phyloP scores from a whole-genome alignment of 2,888 invertebrate genomes.

The Morinoia aosen region DNA sequence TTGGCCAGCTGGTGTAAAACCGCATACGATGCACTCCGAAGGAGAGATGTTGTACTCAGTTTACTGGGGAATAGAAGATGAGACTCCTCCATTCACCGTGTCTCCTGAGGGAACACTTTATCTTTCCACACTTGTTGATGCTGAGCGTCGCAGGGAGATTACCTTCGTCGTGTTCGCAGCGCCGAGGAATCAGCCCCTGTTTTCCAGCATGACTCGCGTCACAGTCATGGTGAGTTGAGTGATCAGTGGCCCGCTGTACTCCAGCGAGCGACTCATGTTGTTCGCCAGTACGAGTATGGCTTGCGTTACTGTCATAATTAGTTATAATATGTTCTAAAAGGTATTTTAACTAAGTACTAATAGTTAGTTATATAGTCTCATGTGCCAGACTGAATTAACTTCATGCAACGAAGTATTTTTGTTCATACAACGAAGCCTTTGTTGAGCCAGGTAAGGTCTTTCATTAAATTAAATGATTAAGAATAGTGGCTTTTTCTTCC shows the following conservation, averaged over 20 bases:
- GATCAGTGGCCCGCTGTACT: neutral
- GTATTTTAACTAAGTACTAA: too few relatives aligned
- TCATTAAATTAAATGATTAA: too few relatives aligned
- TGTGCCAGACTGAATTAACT: too few relatives aligned
- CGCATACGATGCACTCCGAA: neutral
- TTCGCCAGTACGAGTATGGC: neutral
- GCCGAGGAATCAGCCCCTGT: conserved; percentile 56
- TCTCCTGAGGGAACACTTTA: conserved; percentile 82
- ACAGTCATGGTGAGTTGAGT: conserved; percentile 58
- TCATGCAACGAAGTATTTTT: too few relatives aligned
- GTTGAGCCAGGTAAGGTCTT: too few relatives aligned
- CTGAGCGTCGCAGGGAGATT: conserved; percentile 88
- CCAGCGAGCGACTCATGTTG: conserved; percentile 15
- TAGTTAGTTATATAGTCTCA: too few relatives aligned
- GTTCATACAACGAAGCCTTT: too few relatives aligned
- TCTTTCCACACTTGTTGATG: conserved; percentile 87
- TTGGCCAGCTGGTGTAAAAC: neutral
- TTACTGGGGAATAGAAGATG: conserved; percentile 19
- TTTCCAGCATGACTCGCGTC: conserved; percentile 62
- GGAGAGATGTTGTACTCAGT: conserved; percentile 6
- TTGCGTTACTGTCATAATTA: conserved; percentile 51
- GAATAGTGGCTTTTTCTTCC: too few relatives aligned
- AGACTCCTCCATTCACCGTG: neutral
- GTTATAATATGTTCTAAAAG: too few relatives aligned
- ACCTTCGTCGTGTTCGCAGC: conserved; percentile 77